These are phyloP conservation scores for Elgonia sp. DNA, from an alignment of 2,888 invertebrate species.

Conservation along the genomic window DNA sequence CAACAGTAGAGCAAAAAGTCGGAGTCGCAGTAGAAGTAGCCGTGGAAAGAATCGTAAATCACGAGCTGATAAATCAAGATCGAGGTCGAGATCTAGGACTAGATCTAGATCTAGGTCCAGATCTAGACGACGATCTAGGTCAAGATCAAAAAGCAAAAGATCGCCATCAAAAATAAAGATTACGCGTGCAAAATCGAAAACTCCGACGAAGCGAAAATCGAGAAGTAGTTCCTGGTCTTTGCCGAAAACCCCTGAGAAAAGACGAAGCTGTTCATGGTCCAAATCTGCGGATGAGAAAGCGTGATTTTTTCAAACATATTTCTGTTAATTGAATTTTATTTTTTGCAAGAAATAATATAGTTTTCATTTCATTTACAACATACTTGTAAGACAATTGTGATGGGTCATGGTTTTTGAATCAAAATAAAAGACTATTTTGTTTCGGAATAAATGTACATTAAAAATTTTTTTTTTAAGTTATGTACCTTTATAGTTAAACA, in stretches of 20 bases:
- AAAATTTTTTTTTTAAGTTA: too few species aligned
- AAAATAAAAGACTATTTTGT: too few species aligned
- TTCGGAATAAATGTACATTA: too few species aligned
- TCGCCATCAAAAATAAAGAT: slow-evolving; percentile 54
- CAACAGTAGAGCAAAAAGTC: slow-evolving; percentile 75
- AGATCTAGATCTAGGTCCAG: slow-evolving; percentile 31
- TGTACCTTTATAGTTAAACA: too few species aligned
- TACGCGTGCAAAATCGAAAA: slow-evolving; percentile 74
- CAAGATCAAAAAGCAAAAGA: slow-evolving; percentile 23
- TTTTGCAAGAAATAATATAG: too few species aligned
- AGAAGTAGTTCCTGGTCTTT: slow-evolving; percentile 90
- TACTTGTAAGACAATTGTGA: too few species aligned
- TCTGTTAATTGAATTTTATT: neutral
- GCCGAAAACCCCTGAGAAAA: slow-evolving; percentile 86
- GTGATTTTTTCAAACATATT: neutral
- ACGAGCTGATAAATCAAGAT: slow-evolving; percentile 52
- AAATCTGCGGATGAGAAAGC: slow-evolving; percentile 79
- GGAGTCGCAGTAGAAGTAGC: slow-evolving; percentile 74
- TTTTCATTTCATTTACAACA: too few species aligned
- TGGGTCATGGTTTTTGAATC: too few species aligned
- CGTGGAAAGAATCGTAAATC: slow-evolving; percentile 61
- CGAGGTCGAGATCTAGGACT: slow-evolving; percentile 59
- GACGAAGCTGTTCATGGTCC: slow-evolving; percentile 88
- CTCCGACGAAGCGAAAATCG: slow-evolving; percentile 80
- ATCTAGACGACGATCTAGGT: slow-evolving; percentile 34